Base-by-base conservation (phyloP, 2,888 invertebrate genomes). In the Acleris emargana region DNA sequence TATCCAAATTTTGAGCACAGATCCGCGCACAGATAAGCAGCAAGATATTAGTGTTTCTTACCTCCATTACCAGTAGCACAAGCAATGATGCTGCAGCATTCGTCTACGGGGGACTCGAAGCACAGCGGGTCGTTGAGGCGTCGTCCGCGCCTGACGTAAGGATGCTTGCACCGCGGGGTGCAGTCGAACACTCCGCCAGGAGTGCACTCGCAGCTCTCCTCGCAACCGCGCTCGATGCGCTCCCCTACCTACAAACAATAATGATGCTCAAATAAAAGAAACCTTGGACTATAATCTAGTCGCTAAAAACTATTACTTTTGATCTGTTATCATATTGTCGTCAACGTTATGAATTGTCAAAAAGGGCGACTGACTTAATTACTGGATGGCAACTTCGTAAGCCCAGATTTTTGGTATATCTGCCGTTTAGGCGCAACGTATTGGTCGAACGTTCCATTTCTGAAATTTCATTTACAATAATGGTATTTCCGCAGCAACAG, bases 151-250 rank as follows among this genome's bases (percentile, higher is more conserved):
- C 95, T 94, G 71, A 97, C 94, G 71, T 94, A 95, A 0, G 96
- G 95, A 18, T 93, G 93, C 64, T 92, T 89, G 82, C 97, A 97
- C 45, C 96, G 93, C 0, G 95, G 95, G n/a, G 93, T 88, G 77
- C 97, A 97, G 70, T 95, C 94, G 84, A 96, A 95, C 70, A 89
- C 89, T 1, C 96, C 96, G 16, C 93, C 94, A 0, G 84, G 76
- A 25, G 90, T 88, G 77, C 97, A 97, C 25, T 95, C 94, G 78
- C 97, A 97, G 2, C 94, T 91, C 70, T 96, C 96, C 63, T 97
- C 96, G 77, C 97, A 97, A 51, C 94, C 96, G 47, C 95, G 93
- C 67, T 95, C 94, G 72, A 97, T 90, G 71, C 93, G 94, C 72
- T 96, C 95, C 1, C 97, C 97, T 58, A 95, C 83, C 94, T 94